These are phyloP conservation scores for Standfussiana lucernea DNA, from an alignment of 2,888 invertebrate species.

Conservation along the genomic window DNA sequence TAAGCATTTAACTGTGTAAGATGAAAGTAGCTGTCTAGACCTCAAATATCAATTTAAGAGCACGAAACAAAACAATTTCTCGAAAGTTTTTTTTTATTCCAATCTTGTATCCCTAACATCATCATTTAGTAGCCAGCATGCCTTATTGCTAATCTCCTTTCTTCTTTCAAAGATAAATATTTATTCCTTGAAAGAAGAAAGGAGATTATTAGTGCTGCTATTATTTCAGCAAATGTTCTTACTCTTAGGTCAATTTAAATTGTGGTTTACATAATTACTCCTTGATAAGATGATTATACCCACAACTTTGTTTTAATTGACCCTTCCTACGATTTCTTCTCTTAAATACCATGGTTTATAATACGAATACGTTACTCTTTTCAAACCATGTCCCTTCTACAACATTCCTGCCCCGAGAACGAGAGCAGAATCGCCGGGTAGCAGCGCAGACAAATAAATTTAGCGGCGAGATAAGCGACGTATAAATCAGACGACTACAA, in stretches of 20 bases:
- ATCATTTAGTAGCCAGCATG: too few relatives aligned
- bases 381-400: slow-evolving; percentile 68
- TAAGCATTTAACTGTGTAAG: neutral
- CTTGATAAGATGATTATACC: neutral
- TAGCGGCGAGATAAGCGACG: slow-evolving; percentile 87
- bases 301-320: neutral
- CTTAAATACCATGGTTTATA: neutral
- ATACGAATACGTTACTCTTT: neutral
- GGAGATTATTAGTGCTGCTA: neutral
- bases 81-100: neutral
- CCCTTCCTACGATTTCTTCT: neutral
- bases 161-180: neutral
- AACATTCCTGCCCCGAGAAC: slow-evolving; percentile 56
- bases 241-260: neutral
- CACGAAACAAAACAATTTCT: neutral
- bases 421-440: slow-evolving; percentile 81
- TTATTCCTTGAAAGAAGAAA: neutral
- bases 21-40: neutral
- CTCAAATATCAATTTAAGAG: neutral
- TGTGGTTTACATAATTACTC: neutral
- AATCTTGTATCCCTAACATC: neutral
- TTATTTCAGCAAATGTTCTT: neutral
- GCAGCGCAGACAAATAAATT: slow-evolving; percentile 90
- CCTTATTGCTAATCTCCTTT: neutral
- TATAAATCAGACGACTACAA: slow-evolving; percentile 85